Percentiles rank a stretch among this genome's conserved stretches.
phyloP scores from a whole-genome alignment of 2,888 invertebrate genomes.

The Drosophila birchii region DNA sequence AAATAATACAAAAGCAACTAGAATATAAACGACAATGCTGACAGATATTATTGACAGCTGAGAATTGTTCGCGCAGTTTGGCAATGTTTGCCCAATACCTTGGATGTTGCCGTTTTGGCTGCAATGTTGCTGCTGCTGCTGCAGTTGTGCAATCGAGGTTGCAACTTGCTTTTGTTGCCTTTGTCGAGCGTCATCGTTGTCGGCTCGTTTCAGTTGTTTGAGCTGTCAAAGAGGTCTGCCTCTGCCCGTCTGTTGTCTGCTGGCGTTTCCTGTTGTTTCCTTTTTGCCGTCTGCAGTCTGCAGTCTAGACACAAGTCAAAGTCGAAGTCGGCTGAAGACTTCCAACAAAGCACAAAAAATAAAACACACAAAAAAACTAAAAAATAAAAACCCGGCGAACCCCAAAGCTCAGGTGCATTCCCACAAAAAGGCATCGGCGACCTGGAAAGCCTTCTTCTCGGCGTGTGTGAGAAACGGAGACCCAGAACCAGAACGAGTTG shows the following conservation, averaged over 20 bases:
- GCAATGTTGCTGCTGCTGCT: constrained; percentile 25
- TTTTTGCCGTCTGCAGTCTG: constrained; percentile 72
- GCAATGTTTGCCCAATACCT: constrained; percentile 57
- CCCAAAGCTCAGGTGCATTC: constrained; percentile 71
- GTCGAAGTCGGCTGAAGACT: constrained; percentile 56
- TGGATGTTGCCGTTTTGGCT: constrained; percentile 28
- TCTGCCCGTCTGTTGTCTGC: constrained; percentile 56
- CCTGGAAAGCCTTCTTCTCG: constrained; percentile 33
- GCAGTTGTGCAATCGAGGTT: constrained; percentile 49
- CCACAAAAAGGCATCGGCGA: constrained; percentile 44
- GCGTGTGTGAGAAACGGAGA: constrained; percentile 41
- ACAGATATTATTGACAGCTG: constrained; percentile 80
- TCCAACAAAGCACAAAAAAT: constrained; percentile 20
- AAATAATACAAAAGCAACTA: constrained; percentile 7
- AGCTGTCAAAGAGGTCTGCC: constrained; percentile 78
- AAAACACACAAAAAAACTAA: constrained; percentile 8
- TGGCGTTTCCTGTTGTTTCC: constrained; percentile 70
- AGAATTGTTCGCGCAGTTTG: constrained; percentile 76
- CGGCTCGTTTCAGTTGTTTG: constrained; percentile 67
- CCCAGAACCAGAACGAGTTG: constrained; percentile 20
- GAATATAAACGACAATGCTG: constrained; percentile 31
- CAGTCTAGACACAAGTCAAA: constrained; percentile 75
- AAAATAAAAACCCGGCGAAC: constrained; percentile 31
- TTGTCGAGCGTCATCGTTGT: constrained; percentile 36
- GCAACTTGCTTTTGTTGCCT: constrained; percentile 41